phyloP scores from a whole-genome alignment of 1,140 invertebrate species.

The Chironomus striatipennis region DNA sequence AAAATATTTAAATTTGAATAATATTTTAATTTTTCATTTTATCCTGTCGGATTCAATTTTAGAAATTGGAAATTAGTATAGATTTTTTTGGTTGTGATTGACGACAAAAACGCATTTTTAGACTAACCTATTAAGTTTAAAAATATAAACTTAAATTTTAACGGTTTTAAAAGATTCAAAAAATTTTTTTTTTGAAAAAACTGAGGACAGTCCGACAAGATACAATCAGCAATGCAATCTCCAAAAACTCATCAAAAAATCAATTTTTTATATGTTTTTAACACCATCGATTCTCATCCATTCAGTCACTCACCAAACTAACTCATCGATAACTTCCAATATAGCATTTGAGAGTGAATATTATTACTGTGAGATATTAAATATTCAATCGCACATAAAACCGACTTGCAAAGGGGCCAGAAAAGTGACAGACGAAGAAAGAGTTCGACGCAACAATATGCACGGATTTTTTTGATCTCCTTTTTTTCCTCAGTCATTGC shows the following conservation, averaged over 20 bases:
- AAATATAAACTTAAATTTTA: no score
- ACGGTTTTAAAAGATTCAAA: no score
- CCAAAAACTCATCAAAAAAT: not conserved
- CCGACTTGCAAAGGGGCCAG: not conserved
- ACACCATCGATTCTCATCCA: not conserved
- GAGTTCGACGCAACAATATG: not conserved
- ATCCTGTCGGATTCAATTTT: not conserved
- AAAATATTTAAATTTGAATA: conserved; percentile 13
- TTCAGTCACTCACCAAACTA: not conserved
- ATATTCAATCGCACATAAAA: not conserved
- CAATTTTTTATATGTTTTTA: conserved; percentile 22
- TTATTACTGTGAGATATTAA: not conserved
- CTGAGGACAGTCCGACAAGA: not conserved
- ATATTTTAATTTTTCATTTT: conserved; percentile 24
- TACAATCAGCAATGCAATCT: no score
- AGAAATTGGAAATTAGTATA: no score
- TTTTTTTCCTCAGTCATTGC: not conserved
- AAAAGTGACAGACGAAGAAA: not conserved
- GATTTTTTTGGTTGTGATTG: no score
- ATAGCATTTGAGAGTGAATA: not conserved
- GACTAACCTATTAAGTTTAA: no score
- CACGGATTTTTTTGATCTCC: conserved; percentile 7
- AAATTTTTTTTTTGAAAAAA: no score
- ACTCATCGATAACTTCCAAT: not conserved
- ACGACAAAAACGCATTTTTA: no score